Evolutionary conservation across 1,140 invertebrate genomes (phyloP), one percentile per base, ranked within the genome.

Genomic region (Caenorhabditis briggsae): DNA sequence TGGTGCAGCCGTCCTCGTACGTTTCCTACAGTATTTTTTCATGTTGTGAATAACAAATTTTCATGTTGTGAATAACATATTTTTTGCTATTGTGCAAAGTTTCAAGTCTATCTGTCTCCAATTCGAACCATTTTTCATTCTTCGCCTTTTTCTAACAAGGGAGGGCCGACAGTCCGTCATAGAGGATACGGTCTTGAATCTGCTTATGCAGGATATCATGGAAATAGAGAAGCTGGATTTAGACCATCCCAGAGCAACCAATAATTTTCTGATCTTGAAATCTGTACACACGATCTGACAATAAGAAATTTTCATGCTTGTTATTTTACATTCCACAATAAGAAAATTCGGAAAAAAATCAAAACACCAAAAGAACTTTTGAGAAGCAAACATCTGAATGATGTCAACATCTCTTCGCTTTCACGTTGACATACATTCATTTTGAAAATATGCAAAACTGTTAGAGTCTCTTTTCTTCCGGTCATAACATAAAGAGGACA

Each of bases 161-260:
- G 33, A 33, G 1, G 3, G 33, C 33, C 33, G 3, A 33, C 33
- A 33, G 33, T 33, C 33, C 33, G 33, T 46, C 46, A 70, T 46
- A 41, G 64, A 70, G 64, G 64, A 70, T 70, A 70, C 41, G 64
- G 64, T 46, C 64, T 70, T 70, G 64, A 41, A 70, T 70, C 64
- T 46, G 64, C 41, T n/a, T 46, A 70, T 70, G 64, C 64, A n/a
- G 64, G 64, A 70, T 46, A 70, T 46, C 46, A 70, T 18, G 64
- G 64, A 70, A 70, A 70, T 12, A 70, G 64, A 46, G 64, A 70
- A 70, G 64, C 64, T 70, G 64, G 41, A 70, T 70, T 70, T 70
- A 41, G 64, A 43, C 64, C 64, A 16, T 18, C 41, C 18, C 64
- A 70, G 46, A 78, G 50, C 46, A 50, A 53, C 41, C 11, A 53